phyloP scores from a whole-genome alignment of 2,888 invertebrate genomes.

The Leucophenga montana region DNA sequence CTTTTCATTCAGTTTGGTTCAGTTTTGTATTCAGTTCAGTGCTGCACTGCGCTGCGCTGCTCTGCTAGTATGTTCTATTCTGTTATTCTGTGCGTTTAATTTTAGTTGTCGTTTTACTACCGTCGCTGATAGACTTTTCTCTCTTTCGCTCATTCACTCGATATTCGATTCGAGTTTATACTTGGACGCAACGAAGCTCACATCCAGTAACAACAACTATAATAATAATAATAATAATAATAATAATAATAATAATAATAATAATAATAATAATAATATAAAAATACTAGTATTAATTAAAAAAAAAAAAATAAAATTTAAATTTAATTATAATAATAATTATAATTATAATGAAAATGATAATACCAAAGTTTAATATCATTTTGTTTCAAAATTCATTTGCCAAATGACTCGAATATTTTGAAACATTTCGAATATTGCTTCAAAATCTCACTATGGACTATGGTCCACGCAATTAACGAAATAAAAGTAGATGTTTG shows the following conservation, averaged over 20 bases:
- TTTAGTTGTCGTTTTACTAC: slow-evolving; percentile 65
- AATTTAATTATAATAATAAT: slow-evolving; percentile 15
- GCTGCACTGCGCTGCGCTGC: slow-evolving; percentile 7
- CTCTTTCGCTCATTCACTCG: slow-evolving; percentile 16
- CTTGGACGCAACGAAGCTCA: not conserved
- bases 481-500: too few species aligned
- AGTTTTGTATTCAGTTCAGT: slow-evolving; percentile 35
- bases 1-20: slow-evolving; percentile 56
- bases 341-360: too few species aligned
- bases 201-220: slow-evolving; percentile 5
- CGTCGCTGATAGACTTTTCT: slow-evolving; percentile 57
- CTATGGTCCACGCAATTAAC: too few species aligned
- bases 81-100: slow-evolving; percentile 19
- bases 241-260: not conserved
- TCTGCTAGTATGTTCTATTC: not conserved
- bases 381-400: too few species aligned
- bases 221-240: slow-evolving; percentile 8
- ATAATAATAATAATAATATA: slow-evolving; percentile 1
- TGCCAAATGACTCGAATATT: not conserved
- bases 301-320: slow-evolving; percentile 13
- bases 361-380: not conserved
- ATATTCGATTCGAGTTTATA: slow-evolving; percentile 1
- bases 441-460: too few species aligned
- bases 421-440: too few species aligned
- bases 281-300: not conserved